Conservation (phyloP, 2,888 invertebrate genomes). For the Carpatolechia fugitivella region DNA sequence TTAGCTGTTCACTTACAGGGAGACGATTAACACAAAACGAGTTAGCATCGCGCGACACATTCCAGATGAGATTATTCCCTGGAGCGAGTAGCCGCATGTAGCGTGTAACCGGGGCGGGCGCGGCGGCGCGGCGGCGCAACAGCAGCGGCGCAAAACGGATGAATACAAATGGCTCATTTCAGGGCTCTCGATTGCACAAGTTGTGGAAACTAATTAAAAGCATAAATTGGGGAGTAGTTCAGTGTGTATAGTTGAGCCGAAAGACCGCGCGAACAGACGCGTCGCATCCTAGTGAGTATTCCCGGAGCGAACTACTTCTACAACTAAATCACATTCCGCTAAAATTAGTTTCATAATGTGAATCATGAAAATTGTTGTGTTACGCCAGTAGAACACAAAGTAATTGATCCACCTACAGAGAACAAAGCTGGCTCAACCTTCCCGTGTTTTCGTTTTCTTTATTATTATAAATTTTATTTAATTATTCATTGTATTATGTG, state of each 20-base stretch:
- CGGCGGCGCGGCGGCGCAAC: neutral
- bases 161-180: constrained; percentile 14
- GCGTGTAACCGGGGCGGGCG: too few relatives aligned
- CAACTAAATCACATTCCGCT: neutral
- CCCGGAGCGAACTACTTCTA: neutral
- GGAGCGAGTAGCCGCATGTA: neutral
- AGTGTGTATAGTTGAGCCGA: neutral
- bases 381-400: too few relatives aligned
- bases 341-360: neutral
- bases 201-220: constrained; percentile 10
- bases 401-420: too few relatives aligned
- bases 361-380: neutral
- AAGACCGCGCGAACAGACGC: neutral
- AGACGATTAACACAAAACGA: neutral
- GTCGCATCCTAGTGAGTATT: neutral
- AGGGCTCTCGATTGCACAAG: constrained; percentile 9
- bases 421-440: too few relatives aligned
- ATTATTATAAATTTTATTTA: too few relatives aligned
- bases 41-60: neutral
- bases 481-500: too few relatives aligned
- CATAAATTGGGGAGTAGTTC: constrained; percentile 1
- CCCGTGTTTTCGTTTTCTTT: too few relatives aligned
- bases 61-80: constrained; percentile 2
- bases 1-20: too few relatives aligned
- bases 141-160: constrained; percentile 5